These are phyloP conservation scores for Alosa sapidissima DNA, from an alignment of 2,797 vertebrate species.

Conservation along the genomic window DNA sequence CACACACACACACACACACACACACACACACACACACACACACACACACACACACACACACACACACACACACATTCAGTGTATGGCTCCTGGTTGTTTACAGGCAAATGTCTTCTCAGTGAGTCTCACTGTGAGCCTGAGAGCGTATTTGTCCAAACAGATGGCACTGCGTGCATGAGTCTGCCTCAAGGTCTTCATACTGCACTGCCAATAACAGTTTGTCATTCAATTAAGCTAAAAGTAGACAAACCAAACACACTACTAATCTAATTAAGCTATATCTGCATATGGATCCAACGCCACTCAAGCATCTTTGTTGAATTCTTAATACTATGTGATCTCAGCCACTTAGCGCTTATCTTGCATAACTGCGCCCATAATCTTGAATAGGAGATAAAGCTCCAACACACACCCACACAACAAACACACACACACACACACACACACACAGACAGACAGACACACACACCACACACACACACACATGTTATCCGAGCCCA, in stretches of 20 bases:
- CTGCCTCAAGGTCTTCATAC: slow-evolving; percentile 73
- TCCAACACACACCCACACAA: neutral
- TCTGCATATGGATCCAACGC: slow-evolving; percentile 58
- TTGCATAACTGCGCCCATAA: slow-evolving; percentile 26
- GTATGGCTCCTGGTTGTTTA: neutral
- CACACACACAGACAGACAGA: neutral
- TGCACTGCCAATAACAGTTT: slow-evolving; percentile 77
- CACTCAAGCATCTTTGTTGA: slow-evolving; percentile 33
- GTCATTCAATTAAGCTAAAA: slow-evolving; percentile 71
- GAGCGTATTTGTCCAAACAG: slow-evolving; percentile 71
- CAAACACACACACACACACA: neutral
- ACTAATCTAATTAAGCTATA: slow-evolving; percentile 64
- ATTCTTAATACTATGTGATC: slow-evolving; percentile 39
- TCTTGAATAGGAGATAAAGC: slow-evolving; percentile 18
- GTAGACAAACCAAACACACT: slow-evolving; percentile 72
- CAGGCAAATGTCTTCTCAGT: slow-evolving; percentile 36
- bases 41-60: slow-evolving; percentile 14
- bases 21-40: neutral
- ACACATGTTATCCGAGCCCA: slow-evolving; percentile 29
- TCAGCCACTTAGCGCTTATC: slow-evolving; percentile 25
- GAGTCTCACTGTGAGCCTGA: slow-evolving; percentile 66
- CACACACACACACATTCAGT: neutral
- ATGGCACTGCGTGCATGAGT: slow-evolving; percentile 63
- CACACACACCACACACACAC: neutral
- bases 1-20: slow-evolving; percentile 18